These are phyloP conservation scores for Aix galericulata DNA, from an alignment of 2,113 vertebrate species.

Conservation along the genomic window DNA sequence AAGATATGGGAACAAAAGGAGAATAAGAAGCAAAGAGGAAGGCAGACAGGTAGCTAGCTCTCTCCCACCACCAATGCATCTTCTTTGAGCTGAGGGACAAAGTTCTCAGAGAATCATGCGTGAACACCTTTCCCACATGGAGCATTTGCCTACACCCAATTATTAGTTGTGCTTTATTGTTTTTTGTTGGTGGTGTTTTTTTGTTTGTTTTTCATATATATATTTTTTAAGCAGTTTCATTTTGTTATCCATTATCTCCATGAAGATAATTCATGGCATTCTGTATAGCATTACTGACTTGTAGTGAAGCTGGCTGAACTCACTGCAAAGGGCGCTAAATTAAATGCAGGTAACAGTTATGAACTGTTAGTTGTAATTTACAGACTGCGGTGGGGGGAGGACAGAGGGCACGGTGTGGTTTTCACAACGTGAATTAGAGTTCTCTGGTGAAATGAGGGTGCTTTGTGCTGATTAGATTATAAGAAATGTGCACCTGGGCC, in stretches of 20 bases:
- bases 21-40: background rate
- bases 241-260: background rate
- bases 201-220: too few relatives aligned
- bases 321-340: slow-evolving; percentile 67
- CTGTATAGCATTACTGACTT: background rate
- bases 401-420: slow-evolving; percentile 60
- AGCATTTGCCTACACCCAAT: background rate
- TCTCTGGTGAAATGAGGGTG: slow-evolving; percentile 64
- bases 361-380: slow-evolving; percentile 80
- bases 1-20: background rate
- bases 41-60: background rate
- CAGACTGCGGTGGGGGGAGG: slow-evolving; percentile 47
- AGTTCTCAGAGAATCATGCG: background rate
- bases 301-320: slow-evolving; percentile 73
- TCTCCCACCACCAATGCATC: background rate
- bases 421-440: slow-evolving; percentile 73
- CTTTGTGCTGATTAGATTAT: slow-evolving; percentile 63
- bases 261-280: background rate
- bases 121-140: background rate
- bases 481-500: slow-evolving; percentile 47
- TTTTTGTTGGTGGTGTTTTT: background rate
- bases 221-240: background rate
- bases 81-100: background rate
- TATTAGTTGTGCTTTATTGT: background rate
- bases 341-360: slow-evolving; percentile 72